Base-by-base conservation (phyloP, 37 sponge, comb jelly and placozoan genomes). In the Spongilla lacustris region DNA sequence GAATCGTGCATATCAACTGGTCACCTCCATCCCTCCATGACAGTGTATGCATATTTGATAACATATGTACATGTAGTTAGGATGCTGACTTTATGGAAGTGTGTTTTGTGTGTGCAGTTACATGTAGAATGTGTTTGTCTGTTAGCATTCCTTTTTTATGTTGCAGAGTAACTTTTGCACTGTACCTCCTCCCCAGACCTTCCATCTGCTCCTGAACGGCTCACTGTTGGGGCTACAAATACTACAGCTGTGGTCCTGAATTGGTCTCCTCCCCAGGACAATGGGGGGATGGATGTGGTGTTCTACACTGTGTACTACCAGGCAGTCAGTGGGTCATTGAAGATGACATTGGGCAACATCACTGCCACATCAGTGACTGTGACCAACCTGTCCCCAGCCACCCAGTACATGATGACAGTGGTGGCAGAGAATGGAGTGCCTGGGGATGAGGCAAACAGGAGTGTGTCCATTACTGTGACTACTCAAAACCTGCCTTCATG, bases 201-300 rank as follows among this genome's bases (percentile, higher is more conserved):
- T 31, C 76, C 76, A 36, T 24, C 36, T 29, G 2, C 76, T 6
- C 76, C 76, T 17, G 5, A 36, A 75, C 8, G 33, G 2, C 76
- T 75, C 2, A 4, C 24, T 30, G 35, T 24, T 29, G 12, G 13
- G 5, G 5, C 4, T 24, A 30, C 4, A n/a, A 25, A 75, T 24
- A 4, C 32, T 29, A 75, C 76, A 30, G n/a, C 24, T 19, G 35
- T 75, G 36, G 35, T 24, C 33, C 10, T 75, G 24, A 41, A 3
- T 6, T 41, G 41, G 41, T 41, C 41, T 11, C 32, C 35, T 19
- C 77, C 23, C 22, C 28, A 14, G 48, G 74, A 31, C 58, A 92
- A 95, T 24, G 97, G 91, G 28, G 95, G 95, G 50, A 90, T 95
- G 14, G 97, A 95, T 36, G 90, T 90, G 19, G 83, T n/a, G n/a